phyloP scores from a whole-genome alignment of 1,140 invertebrate genomes.

The Cydia pomonella region DNA sequence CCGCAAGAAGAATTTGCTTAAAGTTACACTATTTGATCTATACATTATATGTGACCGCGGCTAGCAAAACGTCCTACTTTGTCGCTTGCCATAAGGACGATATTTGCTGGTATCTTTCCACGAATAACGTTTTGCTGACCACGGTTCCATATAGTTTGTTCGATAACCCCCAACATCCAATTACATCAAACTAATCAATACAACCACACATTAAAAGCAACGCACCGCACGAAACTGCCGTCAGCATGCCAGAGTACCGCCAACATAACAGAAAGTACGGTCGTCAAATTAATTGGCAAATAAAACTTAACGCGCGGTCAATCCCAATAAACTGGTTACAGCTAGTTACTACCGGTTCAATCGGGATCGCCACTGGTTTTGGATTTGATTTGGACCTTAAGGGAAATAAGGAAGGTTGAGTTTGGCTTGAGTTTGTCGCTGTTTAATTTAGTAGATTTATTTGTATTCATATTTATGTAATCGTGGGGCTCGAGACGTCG shows the following conservation, averaged over 20 bases:
- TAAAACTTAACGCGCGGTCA: conserved; percentile 32
- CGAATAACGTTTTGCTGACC: too few species aligned
- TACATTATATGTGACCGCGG: too few species aligned
- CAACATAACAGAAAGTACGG: conserved; percentile 32
- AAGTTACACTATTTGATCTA: too few species aligned
- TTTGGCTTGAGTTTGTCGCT: not conserved
- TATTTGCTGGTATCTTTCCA: too few species aligned
- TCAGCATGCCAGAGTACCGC: conserved; percentile 3
- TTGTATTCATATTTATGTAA: conserved; percentile 3
- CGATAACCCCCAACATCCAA: conserved; percentile 7
- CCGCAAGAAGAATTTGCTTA: too few species aligned
- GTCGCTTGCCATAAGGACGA: too few species aligned
- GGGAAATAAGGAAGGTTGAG: not conserved
- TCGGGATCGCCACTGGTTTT: not conserved
- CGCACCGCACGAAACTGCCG: not conserved
- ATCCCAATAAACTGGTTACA: conserved; percentile 30
- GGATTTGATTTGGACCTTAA: not conserved
- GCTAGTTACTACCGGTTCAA: conserved; percentile 32
- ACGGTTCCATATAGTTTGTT: not conserved
- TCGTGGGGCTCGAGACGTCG: too few species aligned
- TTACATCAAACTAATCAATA: conserved; percentile 25
- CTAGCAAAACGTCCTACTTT: too few species aligned
- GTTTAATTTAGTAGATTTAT: not conserved
- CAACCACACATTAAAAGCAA: conserved; percentile 15
- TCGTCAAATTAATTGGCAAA: conserved; percentile 31